Base-by-base conservation (phyloP, 2,888 invertebrate species). In the Tenthredo notha region DNA sequence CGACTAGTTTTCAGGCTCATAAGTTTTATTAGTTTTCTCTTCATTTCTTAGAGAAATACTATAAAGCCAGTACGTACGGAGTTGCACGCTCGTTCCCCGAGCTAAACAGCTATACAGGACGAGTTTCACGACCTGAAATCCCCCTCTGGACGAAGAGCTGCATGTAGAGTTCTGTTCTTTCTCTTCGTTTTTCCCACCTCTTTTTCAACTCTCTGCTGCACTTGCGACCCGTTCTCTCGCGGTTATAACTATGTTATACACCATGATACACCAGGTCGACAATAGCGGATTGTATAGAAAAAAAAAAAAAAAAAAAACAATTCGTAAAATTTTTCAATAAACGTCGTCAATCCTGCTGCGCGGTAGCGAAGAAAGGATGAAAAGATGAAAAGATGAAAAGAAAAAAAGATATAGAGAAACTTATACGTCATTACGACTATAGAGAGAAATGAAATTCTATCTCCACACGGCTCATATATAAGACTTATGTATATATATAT, bases 181-280 rank as follows among this genome's bases (percentile, higher is more conserved):
- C 43, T 43, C 84, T 88, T 87, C 89, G 88, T 90, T 89, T 89
- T 90, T 86, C 29, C 29, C 82, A 75, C 74, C 72, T 84, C 87
- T 86, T 88, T 88, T 87, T 88, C 89, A 67, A 67, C 67, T 67
- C 67, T 15, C 67, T 25, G 61, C 67, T 25, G 61, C 25, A 7
- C 21, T 21, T 4, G 12, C 6, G 33, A 33, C 12, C 29, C 67
- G 61, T 61, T 33, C 67, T 67, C 33, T 67, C 67, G 33, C 33
- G 67, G 33, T 67, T 33, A 33, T 18, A 18, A 67, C 47, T 47
- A 47, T 15, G 47, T 4, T 47, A 15, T 15, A 12, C n/a, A 15
- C 15, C 15, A 3, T 7, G 37, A 15, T 47, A 47, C 47, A 47
- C 47, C 47, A 12, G 47, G 47, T 47, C 47, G 12, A 47, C 47